Evolutionary conservation across 2,113 vertebrate species (phyloP).

Genomic region (Laterallus jamaicensis): DNA sequence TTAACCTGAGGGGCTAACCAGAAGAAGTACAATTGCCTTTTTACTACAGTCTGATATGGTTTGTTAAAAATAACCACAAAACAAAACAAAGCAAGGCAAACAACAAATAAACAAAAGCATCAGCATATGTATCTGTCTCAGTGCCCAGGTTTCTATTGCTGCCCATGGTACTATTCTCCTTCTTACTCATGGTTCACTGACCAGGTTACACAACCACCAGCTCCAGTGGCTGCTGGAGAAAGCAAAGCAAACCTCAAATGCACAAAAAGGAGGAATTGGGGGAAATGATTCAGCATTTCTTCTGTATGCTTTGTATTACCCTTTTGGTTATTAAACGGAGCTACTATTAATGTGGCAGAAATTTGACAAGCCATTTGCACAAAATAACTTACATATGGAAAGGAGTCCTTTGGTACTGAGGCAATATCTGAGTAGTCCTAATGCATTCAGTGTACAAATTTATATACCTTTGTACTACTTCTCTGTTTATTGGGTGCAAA

Average conservation of each 20-base stretch:
- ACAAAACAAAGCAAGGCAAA: neutral
- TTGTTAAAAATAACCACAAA: neutral
- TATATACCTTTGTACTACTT: neutral
- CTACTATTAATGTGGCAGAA: neutral
- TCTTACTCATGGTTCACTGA: neutral
- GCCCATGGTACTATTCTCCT: neutral
- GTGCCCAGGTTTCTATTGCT: neutral
- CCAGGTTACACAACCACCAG: neutral
- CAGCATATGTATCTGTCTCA: neutral
- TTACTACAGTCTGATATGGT: neutral
- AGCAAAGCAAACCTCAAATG: neutral
- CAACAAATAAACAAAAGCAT: neutral
- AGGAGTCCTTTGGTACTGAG: neutral
- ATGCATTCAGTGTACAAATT: neutral
- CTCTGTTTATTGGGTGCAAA: neutral
- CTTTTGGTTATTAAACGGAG: neutral
- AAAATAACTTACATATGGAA: neutral
- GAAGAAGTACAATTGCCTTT: neutral
- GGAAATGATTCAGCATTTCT: neutral
- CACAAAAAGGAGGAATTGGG: fast-evolving
- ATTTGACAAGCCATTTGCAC: neutral
- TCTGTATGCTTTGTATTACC: neutral
- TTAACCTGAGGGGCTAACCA: neutral
- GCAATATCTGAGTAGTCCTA: neutral
- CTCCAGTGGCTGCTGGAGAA: neutral